phyloP scores from a whole-genome alignment of 2,113 vertebrate species.

The Pteronura brasiliensis region DNA sequence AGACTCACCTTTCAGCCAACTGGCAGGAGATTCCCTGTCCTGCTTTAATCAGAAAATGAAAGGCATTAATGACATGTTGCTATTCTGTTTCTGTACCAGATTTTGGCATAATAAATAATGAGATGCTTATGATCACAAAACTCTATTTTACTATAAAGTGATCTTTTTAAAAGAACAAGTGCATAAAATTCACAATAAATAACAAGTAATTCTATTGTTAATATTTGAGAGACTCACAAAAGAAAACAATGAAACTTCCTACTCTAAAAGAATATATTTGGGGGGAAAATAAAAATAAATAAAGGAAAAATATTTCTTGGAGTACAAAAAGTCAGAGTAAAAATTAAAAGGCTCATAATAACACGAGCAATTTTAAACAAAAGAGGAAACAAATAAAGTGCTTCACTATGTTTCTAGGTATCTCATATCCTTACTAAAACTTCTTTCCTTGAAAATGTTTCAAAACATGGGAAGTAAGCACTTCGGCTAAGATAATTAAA shows the following conservation, averaged over 20 bases:
- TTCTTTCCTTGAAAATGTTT: constrained; percentile 52
- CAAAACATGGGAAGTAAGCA: constrained; percentile 40
- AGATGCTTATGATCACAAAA: not conserved
- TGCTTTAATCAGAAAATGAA: constrained; percentile 21
- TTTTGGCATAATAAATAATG: not conserved
- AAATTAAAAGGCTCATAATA: not conserved
- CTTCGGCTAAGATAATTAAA: constrained; percentile 61
- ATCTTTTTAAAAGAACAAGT: constrained; percentile 25
- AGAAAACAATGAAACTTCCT: not conserved
- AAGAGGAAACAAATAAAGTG: not conserved
- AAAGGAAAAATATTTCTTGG: not conserved
- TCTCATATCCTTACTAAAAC: not conserved
- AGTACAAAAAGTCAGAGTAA: constrained; percentile 41
- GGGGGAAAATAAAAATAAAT: not conserved
- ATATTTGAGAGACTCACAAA: constrained; percentile 3
- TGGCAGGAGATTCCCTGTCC: not conserved
- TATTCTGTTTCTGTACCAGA: constrained; percentile 5
- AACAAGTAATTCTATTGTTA: not conserved
- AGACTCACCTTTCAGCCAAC: constrained; percentile 25
- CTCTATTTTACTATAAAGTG: not conserved
- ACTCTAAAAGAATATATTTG: constrained; percentile 11
- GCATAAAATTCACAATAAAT: constrained; percentile 13
- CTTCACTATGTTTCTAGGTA: constrained; percentile 23
- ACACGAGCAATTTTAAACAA: not conserved
- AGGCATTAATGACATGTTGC: not conserved